Evolutionary conservation across 2,113 vertebrate species (phyloP).

Genomic region (Caretta caretta): DNA sequence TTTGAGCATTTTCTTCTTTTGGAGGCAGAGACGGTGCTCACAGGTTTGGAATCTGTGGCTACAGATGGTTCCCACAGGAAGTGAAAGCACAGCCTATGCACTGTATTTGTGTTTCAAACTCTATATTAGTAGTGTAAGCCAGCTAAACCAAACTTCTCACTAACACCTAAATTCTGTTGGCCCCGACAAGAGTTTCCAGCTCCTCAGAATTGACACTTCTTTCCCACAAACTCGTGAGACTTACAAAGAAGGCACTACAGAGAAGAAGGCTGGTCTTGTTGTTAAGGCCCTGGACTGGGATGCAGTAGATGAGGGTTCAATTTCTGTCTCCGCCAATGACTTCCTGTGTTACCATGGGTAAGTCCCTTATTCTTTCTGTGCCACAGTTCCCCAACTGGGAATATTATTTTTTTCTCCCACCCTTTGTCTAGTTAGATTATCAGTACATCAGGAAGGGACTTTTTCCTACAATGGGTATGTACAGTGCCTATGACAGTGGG

Average conservation of each 20-base stretch:
- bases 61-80: not conserved
- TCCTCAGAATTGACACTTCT: accelerated
- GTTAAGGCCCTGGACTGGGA: not conserved
- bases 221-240: not conserved
- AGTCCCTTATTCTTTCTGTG: not conserved
- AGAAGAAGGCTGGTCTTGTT: not conserved
- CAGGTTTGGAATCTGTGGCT: not conserved
- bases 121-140: not conserved
- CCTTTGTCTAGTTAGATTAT: not conserved
- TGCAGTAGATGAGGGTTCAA: not conserved
- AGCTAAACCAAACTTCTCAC: not conserved
- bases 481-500: too few relatives aligned
- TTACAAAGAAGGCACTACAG: not conserved
- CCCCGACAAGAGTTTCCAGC: not conserved
- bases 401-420: not conserved
- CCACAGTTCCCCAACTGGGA: not conserved
- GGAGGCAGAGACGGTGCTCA: not conserved
- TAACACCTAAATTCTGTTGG: not conserved
- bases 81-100: accelerated
- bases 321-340: not conserved
- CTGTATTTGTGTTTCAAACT: not conserved
- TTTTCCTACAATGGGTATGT: too few relatives aligned
- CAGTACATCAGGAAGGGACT: not conserved
- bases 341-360: not conserved
- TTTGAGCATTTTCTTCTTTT: not conserved